phyloP scores from a whole-genome alignment of 2,888 invertebrate genomes.

The Octodonta nipae region DNA sequence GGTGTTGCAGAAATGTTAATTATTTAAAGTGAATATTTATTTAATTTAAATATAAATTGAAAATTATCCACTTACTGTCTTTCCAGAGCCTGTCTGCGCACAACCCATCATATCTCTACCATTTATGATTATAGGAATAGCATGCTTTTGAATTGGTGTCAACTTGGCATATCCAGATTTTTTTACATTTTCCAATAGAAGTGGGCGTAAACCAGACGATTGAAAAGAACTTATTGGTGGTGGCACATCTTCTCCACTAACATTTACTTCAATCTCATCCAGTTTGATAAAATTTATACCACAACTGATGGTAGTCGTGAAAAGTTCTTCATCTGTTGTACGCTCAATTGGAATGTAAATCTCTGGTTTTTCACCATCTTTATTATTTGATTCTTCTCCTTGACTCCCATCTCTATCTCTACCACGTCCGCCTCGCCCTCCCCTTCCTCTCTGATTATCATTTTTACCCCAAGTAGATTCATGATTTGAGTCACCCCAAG shows the following conservation, averaged over 20 bases:
- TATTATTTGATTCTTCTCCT: constrained; percentile 10
- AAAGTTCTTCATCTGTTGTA: constrained; percentile 57
- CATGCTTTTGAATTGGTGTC: constrained; percentile 88
- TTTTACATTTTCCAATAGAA: constrained; percentile 60
- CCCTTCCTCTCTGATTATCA: too few species aligned
- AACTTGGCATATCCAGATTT: constrained; percentile 72
- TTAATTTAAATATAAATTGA: too few species aligned
- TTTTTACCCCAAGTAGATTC: too few species aligned
- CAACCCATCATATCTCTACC: constrained; percentile 91
- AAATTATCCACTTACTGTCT: constrained; percentile 50
- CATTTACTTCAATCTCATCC: constrained; percentile 72
- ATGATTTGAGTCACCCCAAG: too few species aligned
- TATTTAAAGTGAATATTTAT: too few species aligned
- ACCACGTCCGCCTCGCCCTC: constrained; percentile 19
- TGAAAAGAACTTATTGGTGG: constrained; percentile 54
- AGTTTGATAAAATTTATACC: constrained; percentile 77
- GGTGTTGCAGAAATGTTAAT: too few species aligned
- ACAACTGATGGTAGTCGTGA: constrained; percentile 35
- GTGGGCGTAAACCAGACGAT: constrained; percentile 51
- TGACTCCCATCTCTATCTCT: constrained; percentile 16
- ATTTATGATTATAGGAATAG: constrained; percentile 67
- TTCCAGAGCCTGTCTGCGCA: constrained; percentile 96
- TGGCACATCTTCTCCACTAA: constrained; percentile 55
- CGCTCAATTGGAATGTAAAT: constrained; percentile 64
- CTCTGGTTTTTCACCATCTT: constrained; percentile 38